Base-by-base conservation (phyloP, 2,888 invertebrate species). In the Himalopsyche tibetana region DNA sequence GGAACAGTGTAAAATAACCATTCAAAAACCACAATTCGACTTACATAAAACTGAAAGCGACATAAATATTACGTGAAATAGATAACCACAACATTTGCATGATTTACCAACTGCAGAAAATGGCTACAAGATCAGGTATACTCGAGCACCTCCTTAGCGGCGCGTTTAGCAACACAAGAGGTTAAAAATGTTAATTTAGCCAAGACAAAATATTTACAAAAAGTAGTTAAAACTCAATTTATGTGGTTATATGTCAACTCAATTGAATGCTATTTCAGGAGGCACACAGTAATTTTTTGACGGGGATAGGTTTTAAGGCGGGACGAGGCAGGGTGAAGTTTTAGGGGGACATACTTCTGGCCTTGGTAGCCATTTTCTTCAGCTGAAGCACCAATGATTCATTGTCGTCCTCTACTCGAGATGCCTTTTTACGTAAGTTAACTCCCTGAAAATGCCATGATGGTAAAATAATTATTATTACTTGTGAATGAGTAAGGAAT, bases 381-480 rank as follows among this genome's bases (percentile, higher is more conserved):
- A 99, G 95, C 95, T 98, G 98, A 94, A 97, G 95, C 93, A 97
- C 96, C 93, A 98, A 94, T 90, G 97, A 97, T 93, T 99, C 99
- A 94, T 99, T 99, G 94, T 99, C 99, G 92, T 98, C 98, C 93
- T 99, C 99, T 91, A 98, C 95, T 90, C 98, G 96, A 91, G 96
- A 95, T 91, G 98, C 95, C 94, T 97, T 97, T 94, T 96, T 97
- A 93, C 97, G 95, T 92, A 97, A 95, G 93, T 95, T 96, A 94
- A 96, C 96, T 91, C 96, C 96, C 96, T 97, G 95, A 92, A 95
- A 94, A 93, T 82, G 42, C 79, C 40, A 84, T 51, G 19, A 85
- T 55, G 42, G 51, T 28, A 45, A 84, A 45, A 83, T 51, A 40
- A 19, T 51, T 40, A 82, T 56, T 55, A 40, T 19, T 45, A 80